Evolutionary conservation across 2,888 invertebrate genomes (phyloP).

Genomic region (Erebia ligea): DNA sequence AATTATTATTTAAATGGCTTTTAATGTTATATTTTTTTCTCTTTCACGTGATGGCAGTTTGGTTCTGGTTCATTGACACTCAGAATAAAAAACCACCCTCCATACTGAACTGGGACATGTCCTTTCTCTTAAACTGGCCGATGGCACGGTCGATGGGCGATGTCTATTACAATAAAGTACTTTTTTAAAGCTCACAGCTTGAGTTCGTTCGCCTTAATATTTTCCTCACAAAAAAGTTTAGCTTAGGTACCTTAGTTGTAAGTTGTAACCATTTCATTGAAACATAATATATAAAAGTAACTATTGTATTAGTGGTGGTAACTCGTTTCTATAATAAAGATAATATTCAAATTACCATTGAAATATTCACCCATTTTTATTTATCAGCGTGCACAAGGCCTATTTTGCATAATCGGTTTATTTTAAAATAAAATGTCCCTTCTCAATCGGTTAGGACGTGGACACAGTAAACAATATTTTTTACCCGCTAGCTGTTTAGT

Average conservation of each 20-base stretch:
- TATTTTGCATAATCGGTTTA: constrained; percentile 70
- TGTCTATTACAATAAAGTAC: constrained; percentile 31
- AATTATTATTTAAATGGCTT: no score
- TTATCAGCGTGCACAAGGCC: constrained; percentile 53
- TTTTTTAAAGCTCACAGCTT: constrained; percentile 32
- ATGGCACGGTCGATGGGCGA: constrained; percentile 7
- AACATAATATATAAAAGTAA: background rate
- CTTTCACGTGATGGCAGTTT: no score
- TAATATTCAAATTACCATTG: constrained; percentile 43
- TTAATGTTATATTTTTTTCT: no score
- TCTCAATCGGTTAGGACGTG: constrained; percentile 43
- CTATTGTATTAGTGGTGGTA: constrained; percentile 18
- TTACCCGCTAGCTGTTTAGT: background rate
- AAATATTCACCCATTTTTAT: constrained; percentile 47
- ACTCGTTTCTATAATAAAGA: constrained; percentile 37
- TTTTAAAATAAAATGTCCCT: constrained; percentile 61
- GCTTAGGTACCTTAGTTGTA: background rate
- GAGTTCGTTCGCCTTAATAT: constrained; percentile 18
- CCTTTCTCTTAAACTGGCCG: constrained; percentile 46
- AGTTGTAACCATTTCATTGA: background rate
- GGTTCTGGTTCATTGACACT: no score
- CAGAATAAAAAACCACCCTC: no score
- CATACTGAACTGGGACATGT: no score
- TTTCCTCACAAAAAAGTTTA: background rate
- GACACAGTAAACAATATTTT: background rate